Base-by-base conservation (phyloP, 2,113 vertebrate genomes). In the Neodontobutis hainanensis region DNA sequence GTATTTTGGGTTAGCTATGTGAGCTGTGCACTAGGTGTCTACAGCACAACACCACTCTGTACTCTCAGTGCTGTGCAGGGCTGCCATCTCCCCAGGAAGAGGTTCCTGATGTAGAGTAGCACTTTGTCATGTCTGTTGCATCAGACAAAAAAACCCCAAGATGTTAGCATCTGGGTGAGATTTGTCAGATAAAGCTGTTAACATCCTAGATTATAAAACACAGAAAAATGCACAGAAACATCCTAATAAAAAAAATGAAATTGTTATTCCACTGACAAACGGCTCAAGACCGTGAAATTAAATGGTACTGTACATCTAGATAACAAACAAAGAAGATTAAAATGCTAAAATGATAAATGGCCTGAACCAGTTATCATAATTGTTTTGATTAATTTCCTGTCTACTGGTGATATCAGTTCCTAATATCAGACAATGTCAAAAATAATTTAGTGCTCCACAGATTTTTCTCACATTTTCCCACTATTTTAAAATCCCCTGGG, bases 281-380 rank as follows among this genome's bases (percentile, higher is more conserved):
- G 43, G 56, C 40, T 58, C 56, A 43, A 40, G 40, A 58, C 36
- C 38, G 40, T 58, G 56, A 58, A 58, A 58, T 58, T 42, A 9
- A 43, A 40, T n/a, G 2, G 42, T 8, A 43, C 42, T 43, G 42
- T 58, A 43, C 56, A 58, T 58, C 56, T 42, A 43, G 40, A 43
- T 43, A 58, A 43, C 52, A 55, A 55, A 55, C 52, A 55, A n/a
- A 55, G 52, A 55, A 36, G 52, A 55, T 55, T 34, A 38, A 55
- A 55, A 12, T 55, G 52, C 52, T 55, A 55, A 55, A 55, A 55
- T 55, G 52, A 55, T 55, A 38, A 36, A 55, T 55, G 52, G 15
- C 52, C 40, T 43, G 40, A 58, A 58, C n/a, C 38, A 42, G 36
- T 58, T 58, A 58, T 58, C 56, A 58, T 58, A 58, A 43, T 58